Base-by-base conservation (phyloP, 2,797 vertebrate genomes). In the Otolemur crassicaudatus region DNA sequence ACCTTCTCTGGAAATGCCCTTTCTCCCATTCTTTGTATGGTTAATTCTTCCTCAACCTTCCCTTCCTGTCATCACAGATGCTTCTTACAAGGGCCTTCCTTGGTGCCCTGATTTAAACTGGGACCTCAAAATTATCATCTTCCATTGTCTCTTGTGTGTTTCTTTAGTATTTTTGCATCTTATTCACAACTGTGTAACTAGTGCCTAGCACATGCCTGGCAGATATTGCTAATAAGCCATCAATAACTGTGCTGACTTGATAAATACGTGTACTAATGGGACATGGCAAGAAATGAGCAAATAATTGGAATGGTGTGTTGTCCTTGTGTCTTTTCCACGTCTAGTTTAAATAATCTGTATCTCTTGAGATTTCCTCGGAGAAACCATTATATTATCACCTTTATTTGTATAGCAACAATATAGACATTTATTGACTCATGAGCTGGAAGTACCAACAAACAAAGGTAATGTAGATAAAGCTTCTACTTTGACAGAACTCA, bases 341-440 rank as follows among this genome's bases (percentile, higher is more conserved):
- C 20, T 63, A 20, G 31, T 29, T 69, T 94, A 85, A 94, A 86
- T 27, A 34, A 31, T 87, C 53, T 65, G 34, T 53, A 10, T 79
- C 63, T 85, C 43, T n/a, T 56, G 29, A 75, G 31, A 63, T 93
- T 94, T 87, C 53, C 60, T 92, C 43, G 80, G 69, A 70, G 49
- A 87, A 86, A 34, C 31, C 19, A 31, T 75, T 70, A n/a, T 60
- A 19, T 23, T 72, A 49, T 84, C 85, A 79, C 65, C 67, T 96
- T 92, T 69, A 87, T 95, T 94, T 88, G 81, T 85, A 61, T 53
- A 65, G 72, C 60, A 95, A 3, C 34, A 93, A 65, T 11, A n/a
- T 7, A 58, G 10, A 46, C 46, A 8, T 81, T 63, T 92, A 40
- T 37, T 19, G 75, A 91, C 49, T 87, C 95, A 58, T 61, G 67